Evolutionary conservation across 2,797 vertebrate species (phyloP).

Genomic region (Enteromius trimaculatus): DNA sequence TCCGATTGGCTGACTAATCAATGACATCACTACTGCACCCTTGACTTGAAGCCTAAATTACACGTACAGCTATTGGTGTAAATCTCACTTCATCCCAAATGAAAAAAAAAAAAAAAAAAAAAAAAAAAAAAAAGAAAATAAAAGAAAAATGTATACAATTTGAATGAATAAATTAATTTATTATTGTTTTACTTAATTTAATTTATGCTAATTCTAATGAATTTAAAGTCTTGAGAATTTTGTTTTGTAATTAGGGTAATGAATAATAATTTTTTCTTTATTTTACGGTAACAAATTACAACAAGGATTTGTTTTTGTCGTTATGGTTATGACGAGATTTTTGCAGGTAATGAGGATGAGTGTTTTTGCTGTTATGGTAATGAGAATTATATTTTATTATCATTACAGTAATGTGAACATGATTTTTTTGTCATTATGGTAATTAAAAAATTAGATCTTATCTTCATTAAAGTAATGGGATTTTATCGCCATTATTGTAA

Average conservation of each 20-base stretch:
- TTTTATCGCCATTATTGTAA: not conserved
- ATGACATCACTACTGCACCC: conserved; percentile 13
- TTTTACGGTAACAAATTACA: not conserved
- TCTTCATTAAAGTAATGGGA: not conserved
- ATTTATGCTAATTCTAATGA: not conserved
- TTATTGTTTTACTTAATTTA: not conserved
- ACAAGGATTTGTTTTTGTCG: not conserved
- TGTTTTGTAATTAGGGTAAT: not conserved
- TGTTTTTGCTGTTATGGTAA: too few species aligned
- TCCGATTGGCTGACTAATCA: conserved; percentile 20
- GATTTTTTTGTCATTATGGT: not conserved
- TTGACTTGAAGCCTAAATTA: not conserved
- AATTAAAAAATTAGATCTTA: not conserved
- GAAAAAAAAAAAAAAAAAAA: not conserved
- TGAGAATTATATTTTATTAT: not conserved
- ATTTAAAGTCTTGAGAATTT: not conserved
- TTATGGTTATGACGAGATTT: not conserved
- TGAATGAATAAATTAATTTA: not conserved
- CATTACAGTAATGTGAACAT: not conserved
- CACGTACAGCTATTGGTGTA: not conserved
- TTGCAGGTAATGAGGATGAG: not conserved
- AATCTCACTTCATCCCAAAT: not conserved
- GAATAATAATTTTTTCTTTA: not conserved
- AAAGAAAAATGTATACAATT: not conserved
- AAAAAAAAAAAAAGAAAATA: too few species aligned